Conservation (phyloP, 2,888 invertebrate genomes). For the Drosophila engyochracea region DNA sequence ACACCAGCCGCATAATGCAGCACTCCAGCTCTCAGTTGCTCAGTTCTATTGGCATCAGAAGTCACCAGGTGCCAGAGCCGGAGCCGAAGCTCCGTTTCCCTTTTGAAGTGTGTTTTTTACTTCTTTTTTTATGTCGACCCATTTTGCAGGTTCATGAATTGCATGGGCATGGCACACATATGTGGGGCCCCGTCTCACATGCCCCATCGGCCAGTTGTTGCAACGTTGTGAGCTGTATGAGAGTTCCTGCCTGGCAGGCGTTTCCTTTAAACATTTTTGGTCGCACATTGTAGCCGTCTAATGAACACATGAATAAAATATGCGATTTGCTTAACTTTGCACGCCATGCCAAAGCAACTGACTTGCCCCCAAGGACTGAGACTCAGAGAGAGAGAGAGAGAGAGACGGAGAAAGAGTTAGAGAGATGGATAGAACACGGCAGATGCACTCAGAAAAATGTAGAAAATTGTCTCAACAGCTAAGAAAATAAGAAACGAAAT, state of each 20-base stretch:
- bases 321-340: slow-evolving; percentile 82
- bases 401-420: slow-evolving; percentile 4
- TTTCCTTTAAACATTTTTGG: slow-evolving; percentile 81
- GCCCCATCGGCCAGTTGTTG: slow-evolving; percentile 1
- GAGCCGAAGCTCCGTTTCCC: slow-evolving; percentile 66
- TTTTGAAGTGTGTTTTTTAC: slow-evolving; percentile 57
- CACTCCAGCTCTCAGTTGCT: slow-evolving; percentile 48
- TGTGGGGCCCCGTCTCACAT: neutral
- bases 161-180: slow-evolving; percentile 60
- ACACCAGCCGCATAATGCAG: slow-evolving; percentile 68
- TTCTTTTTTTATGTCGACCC: slow-evolving; percentile 58
- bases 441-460: neutral
- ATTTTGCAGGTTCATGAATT: slow-evolving; percentile 79
- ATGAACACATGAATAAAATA: slow-evolving; percentile 82
- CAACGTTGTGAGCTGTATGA: slow-evolving; percentile 3
- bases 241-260: slow-evolving; percentile 39
- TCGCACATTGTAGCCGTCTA: slow-evolving; percentile 82
- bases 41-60: slow-evolving; percentile 59
- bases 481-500: neutral
- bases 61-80: slow-evolving; percentile 21
- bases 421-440: slow-evolving; percentile 1
- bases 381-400: slow-evolving; percentile 10
- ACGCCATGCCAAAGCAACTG: slow-evolving; percentile 50
- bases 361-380: slow-evolving; percentile 1
- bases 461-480: too few species aligned